These are phyloP conservation scores for Lycocorax pyrrhopterus DNA, from an alignment of 2,113 vertebrate species.

Conservation along the genomic window DNA sequence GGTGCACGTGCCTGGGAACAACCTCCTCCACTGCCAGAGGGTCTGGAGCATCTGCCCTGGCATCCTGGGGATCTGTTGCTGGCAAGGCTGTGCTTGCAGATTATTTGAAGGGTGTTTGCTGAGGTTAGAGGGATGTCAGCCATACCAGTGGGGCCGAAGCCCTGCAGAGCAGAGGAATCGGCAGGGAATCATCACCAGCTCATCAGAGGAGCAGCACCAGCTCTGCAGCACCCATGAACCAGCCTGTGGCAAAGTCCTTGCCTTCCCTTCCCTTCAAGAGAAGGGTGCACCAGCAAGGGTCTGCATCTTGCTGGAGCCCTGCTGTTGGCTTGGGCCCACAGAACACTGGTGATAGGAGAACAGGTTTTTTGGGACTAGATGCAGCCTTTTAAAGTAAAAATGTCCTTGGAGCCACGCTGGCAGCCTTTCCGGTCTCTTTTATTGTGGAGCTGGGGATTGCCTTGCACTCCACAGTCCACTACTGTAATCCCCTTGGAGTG, in stretches of 20 bases:
- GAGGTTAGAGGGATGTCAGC: not conserved
- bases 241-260: not conserved
- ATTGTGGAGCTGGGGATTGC: slow-evolving; percentile 10
- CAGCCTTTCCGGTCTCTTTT: slow-evolving; percentile 38
- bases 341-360: not conserved
- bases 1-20: not conserved
- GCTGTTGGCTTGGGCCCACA: not conserved
- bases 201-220: not conserved
- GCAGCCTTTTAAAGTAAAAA: slow-evolving; percentile 14
- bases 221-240: not conserved
- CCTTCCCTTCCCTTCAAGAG: not conserved
- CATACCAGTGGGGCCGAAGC: not conserved
- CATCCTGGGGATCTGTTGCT: not conserved
- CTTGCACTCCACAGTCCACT: slow-evolving; percentile 37
- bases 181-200: not conserved
- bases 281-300: not conserved
- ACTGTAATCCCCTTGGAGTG: slow-evolving; percentile 33
- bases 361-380: not conserved
- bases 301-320: not conserved
- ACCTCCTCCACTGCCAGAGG: not conserved
- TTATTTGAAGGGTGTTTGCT: not conserved
- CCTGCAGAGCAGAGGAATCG: not conserved
- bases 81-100: not conserved
- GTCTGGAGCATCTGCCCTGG: not conserved
- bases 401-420: not conserved